Base-by-base conservation (phyloP, 2,888 invertebrate species). In the Mechanitis mazaeus region DNA sequence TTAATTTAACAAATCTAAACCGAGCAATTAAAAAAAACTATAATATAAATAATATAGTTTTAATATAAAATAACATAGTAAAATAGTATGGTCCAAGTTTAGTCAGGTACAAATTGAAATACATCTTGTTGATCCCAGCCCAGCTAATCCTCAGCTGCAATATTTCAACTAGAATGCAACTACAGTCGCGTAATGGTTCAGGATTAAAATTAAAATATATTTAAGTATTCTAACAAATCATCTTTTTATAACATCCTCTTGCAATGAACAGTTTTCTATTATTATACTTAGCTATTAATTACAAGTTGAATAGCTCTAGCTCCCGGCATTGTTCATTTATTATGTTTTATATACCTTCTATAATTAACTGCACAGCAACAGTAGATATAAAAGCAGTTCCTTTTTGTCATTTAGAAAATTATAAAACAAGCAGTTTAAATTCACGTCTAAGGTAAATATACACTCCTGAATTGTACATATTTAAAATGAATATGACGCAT, bases 121-220 rank as follows among this genome's bases (percentile, higher is more conserved):
- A 67, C 75, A 70, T 69, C 69, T 46, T 64, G 71, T 69, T 71
- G 68, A 72, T 73, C 72, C 72, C 74, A 70, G 72, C 72, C 72
- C 50, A 55, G 68, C 66, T 79, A 81, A 83, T 80, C 81, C 79
- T 71, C 67, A 64, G 56, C 63, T 69, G 75, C 70, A 72, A 76
- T 79, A 80, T 78, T 72, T 81, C 77, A 78, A 72, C 73, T 69
- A 67, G 76, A 77, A 75, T 77, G 76, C 73, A 75, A 73, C 72
- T 68, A 65, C 64, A 66, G 61, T 47, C 33, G 50, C 45, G 58
- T 64, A 55, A 46, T 64, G 53, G 7, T 7, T 5, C 31, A 7
- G 31, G 50, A 50, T 50, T 50, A 50, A 47, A 47, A 47, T 47
- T 47, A 47, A 50, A 50, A 50, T 50, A 50, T 50, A 50, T 42